phyloP scores from a whole-genome alignment of 2,888 invertebrate genomes.

The Argynnis bischoffii region DNA sequence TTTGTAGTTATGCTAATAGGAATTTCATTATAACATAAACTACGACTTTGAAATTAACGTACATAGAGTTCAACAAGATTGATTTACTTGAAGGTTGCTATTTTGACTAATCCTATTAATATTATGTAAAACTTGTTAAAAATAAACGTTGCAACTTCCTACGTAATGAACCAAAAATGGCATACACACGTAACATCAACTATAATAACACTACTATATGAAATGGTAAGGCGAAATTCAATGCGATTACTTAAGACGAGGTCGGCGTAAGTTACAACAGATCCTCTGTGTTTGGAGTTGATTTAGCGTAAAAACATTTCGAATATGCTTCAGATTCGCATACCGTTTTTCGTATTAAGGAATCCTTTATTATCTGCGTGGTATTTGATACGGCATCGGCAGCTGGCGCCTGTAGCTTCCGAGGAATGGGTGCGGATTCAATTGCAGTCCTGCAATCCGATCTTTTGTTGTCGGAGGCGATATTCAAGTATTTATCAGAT shows the following conservation, averaged over 20 bases:
- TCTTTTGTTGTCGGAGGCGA: constrained; percentile 77
- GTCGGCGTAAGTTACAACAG: constrained; percentile 69
- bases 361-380: constrained; percentile 69
- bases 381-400: constrained; percentile 68
- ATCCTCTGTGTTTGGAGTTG: constrained; percentile 65
- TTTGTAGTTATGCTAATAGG: too few relatives aligned
- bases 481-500: constrained; percentile 69
- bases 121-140: not conserved
- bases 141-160: constrained; percentile 20
- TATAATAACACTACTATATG: constrained; percentile 31
- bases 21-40: too few relatives aligned
- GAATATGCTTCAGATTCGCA: constrained; percentile 61
- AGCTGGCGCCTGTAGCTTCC: constrained; percentile 80
- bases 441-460: constrained; percentile 66
- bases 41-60: too few relatives aligned
- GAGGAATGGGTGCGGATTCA: constrained; percentile 65
- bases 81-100: too few relatives aligned
- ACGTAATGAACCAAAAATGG: constrained; percentile 36
- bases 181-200: constrained; percentile 33
- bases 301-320: constrained; percentile 77
- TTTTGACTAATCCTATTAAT: too few relatives aligned
- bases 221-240: constrained; percentile 56
- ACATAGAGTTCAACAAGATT: too few relatives aligned
- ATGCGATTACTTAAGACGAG: constrained; percentile 59
- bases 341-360: constrained; percentile 72